Conservation (phyloP, 2,113 vertebrate genomes). For the Leucoraja erinaceus region DNA sequence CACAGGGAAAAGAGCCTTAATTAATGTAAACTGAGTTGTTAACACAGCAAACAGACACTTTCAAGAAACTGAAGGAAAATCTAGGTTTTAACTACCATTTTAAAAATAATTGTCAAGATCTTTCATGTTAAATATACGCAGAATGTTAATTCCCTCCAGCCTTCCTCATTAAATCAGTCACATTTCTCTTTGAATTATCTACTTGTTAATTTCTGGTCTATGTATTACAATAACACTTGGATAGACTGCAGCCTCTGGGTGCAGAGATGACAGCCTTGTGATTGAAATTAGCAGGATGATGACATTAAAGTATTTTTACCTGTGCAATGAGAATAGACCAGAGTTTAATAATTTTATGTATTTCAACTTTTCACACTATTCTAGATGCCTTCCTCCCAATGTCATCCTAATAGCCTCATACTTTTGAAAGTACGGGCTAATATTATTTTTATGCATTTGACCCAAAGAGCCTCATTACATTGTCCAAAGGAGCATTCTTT, state of each 20-base stretch:
- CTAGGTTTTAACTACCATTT: neutral
- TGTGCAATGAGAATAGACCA: neutral
- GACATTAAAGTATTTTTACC: neutral
- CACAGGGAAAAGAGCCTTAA: neutral
- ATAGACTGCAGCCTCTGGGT: neutral
- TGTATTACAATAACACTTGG: neutral
- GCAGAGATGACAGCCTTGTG: neutral
- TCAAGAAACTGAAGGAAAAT: neutral
- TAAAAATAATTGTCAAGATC: neutral
- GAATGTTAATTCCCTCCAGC: neutral
- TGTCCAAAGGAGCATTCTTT: neutral
- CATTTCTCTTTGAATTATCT: neutral
- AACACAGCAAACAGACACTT: neutral
- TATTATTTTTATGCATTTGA: neutral
- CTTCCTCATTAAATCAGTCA: constrained; percentile 10
- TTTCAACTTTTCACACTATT: neutral
- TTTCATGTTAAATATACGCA: neutral
- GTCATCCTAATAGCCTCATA: neutral
- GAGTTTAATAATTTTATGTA: neutral
- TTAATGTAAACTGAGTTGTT: no score
- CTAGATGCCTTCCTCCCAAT: neutral
- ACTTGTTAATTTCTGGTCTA: constrained; percentile 20
- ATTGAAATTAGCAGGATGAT: constrained; percentile 14
- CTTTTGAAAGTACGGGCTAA: neutral
- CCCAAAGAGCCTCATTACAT: neutral